These are phyloP conservation scores for Nothura maculosa DNA, from an alignment of 2,797 vertebrate species.

Conservation along the genomic window DNA sequence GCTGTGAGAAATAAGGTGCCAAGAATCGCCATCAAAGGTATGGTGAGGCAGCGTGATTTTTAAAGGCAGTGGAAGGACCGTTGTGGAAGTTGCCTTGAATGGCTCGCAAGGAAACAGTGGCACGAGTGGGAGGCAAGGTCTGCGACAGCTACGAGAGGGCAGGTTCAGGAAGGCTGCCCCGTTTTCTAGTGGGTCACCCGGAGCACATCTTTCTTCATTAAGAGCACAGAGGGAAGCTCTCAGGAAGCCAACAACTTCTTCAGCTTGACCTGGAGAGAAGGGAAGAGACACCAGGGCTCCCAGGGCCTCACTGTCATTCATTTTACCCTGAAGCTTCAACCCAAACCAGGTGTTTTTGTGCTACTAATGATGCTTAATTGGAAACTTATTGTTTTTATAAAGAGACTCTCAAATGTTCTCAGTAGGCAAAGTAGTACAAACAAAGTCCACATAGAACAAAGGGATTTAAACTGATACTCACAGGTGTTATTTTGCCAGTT, in stretches of 20 bases:
- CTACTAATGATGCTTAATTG: conserved; percentile 55
- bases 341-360: conserved; percentile 15
- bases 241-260: background rate
- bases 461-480: conserved; percentile 24
- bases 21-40: background rate
- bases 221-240: rapidly evolving
- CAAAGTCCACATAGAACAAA: conserved; percentile 21
- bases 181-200: background rate
- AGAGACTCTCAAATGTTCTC: background rate
- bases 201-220: background rate
- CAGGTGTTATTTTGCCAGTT: background rate
- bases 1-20: background rate
- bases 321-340: conserved; percentile 22
- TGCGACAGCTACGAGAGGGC: rapidly evolving
- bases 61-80: background rate
- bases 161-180: background rate
- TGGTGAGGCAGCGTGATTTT: background rate
- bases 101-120: background rate
- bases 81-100: background rate
- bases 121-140: background rate
- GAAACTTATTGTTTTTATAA: conserved; percentile 54
- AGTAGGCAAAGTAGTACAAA: background rate
- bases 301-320: conserved; percentile 12
- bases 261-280: background rate
- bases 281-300: background rate